Percentiles rank a stretch among this genome's conserved stretches.
phyloP scores from a whole-genome alignment of 2,797 vertebrate species.

The Hipposideros larvatus region DNA sequence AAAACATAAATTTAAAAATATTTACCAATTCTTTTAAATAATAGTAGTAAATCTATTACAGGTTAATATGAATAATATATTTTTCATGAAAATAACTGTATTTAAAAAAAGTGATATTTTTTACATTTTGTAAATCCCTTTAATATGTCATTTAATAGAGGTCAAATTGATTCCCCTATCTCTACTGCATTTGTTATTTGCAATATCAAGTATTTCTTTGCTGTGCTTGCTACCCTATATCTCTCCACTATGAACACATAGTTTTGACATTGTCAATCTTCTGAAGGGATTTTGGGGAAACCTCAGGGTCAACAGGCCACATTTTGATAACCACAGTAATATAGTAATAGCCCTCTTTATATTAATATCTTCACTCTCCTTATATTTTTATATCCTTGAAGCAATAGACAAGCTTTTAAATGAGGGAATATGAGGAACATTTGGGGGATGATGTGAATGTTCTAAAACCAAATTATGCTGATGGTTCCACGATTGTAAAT shows the following conservation, averaged over 20 bases:
- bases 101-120: background rate
- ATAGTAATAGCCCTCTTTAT: background rate
- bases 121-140: background rate
- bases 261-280: background rate
- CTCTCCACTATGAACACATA: background rate
- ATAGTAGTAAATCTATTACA: background rate
- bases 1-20: background rate
- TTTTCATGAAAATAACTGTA: background rate
- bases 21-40: background rate
- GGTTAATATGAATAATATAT: background rate
- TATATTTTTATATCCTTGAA: slow-evolving; percentile 50
- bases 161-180: background rate
- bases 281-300: background rate
- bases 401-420: background rate
- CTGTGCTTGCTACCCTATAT: background rate
- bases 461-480: background rate
- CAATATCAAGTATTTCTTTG: background rate
- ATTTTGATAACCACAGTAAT: background rate
- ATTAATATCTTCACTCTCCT: background rate
- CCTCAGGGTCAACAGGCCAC: background rate
- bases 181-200: background rate
- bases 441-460: background rate
- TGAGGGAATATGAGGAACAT: background rate
- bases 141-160: background rate
- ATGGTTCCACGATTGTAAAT: background rate